Evolutionary conservation across 2,113 vertebrate species (phyloP).

Genomic region (Cryptotis parvus): DNA sequence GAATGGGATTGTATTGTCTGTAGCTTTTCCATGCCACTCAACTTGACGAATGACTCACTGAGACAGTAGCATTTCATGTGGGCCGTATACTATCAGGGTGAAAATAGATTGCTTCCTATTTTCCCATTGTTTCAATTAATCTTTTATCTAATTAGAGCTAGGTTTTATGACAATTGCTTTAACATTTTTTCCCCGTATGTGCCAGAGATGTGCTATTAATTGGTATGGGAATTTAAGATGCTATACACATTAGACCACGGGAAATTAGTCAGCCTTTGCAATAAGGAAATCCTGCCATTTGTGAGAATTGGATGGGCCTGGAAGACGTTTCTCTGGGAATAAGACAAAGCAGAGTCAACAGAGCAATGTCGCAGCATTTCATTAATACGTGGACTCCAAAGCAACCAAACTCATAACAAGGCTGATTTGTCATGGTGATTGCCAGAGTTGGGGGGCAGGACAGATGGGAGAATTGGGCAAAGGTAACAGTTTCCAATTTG

Average conservation of each 20-base stretch:
- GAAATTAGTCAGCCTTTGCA: not conserved
- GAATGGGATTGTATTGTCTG: not conserved
- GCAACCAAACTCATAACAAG: not conserved
- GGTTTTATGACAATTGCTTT: not conserved
- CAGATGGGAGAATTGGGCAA: not conserved
- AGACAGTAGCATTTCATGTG: not conserved
- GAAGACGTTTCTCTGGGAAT: not conserved
- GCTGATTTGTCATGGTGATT: not conserved
- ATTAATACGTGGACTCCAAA: not conserved
- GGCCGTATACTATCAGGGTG: not conserved
- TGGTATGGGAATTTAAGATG: not conserved
- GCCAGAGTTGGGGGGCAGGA: not conserved
- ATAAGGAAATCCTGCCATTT: not conserved
- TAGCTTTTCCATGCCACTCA: conserved; percentile 12
- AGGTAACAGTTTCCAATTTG: not conserved
- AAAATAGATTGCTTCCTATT: conserved; percentile 13
- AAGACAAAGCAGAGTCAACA: not conserved
- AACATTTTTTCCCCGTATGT: not conserved
- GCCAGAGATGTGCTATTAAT: not conserved
- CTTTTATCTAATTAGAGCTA: conserved; percentile 3
- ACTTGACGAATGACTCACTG: conserved; percentile 12
- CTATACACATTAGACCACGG: not conserved
- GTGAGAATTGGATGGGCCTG: not conserved
- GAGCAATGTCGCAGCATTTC: not conserved
- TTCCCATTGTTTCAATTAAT: conserved; percentile 15